Base-by-base conservation (phyloP, 2,797 vertebrate genomes). In the Tauraco hartlaubi region DNA sequence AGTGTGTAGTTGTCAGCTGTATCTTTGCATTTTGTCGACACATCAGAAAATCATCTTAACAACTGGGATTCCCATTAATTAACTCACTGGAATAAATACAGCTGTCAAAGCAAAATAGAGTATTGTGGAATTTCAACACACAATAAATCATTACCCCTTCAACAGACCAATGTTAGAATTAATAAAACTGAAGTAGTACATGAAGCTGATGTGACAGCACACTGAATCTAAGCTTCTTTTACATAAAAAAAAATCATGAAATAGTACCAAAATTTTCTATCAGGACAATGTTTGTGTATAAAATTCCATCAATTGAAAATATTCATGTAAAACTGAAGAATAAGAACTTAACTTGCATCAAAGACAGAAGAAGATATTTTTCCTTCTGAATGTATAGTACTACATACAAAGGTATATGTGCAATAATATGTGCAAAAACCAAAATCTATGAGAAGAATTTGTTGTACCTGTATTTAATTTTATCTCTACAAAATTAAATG, bases 21-120 rank as follows among this genome's bases (percentile, higher is more conserved):
- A 91, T 88, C 59, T 94, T 26, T 76, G 55, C 22, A 19, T 63
- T 95, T 95, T 95, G 91, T 79, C 6, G 3, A 74, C 74, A 74
- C 81, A 83, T 85, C 77, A 93, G 84, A 92, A 95, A 96, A 85
- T 29, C 67, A 35, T 93, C 52, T 74, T 85, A 93, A 68, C 43
- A 90, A 89, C 41, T 80, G 75, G 88, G 77, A 88, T 92, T 94
- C 79, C 89, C 52, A 84, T 94, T 84, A 90, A 91, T 95, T 95
- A 94, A 44, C 71, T 87, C 61, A 33, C 67, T 55, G 64, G 46
- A 80, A 95, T 95, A 96, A 96, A 93, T 96, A 88, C 77, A 96
- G 88, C 90, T 95, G 93, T 91, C 90, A 94, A 86, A 90, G 69
- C 71, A 94, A 92, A 96, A 85, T 31, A 63, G 41, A 22, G 41